These are phyloP conservation scores for Desmophyllum pertusum DNA, from an alignment of 92 coral and sea anemone species.

Conservation along the genomic window DNA sequence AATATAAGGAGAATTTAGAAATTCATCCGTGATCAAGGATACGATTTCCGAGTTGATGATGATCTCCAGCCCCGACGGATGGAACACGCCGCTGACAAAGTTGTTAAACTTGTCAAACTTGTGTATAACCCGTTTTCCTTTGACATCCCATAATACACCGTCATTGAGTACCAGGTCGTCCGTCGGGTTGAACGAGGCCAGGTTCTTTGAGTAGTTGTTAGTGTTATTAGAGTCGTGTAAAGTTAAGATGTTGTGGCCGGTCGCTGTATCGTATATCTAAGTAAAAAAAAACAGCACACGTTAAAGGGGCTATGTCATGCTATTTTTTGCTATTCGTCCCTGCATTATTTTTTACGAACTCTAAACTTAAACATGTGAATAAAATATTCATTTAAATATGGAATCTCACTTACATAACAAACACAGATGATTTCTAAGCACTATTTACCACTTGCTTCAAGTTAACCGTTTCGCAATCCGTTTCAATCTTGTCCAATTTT, in stretches of 20 bases:
- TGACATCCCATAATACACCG: constrained; percentile 98
- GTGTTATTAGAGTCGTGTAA: constrained; percentile 78
- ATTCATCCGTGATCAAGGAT: constrained; percentile 64
- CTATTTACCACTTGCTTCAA: too few relatives aligned
- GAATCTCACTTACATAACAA: too few relatives aligned
- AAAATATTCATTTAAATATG: too few relatives aligned
- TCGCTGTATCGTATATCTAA: constrained; percentile 88
- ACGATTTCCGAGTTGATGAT: constrained; percentile 98
- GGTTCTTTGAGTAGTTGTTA: constrained; percentile 86
- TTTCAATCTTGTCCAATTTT: too few relatives aligned
- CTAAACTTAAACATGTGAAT: too few relatives aligned
- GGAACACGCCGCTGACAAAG: constrained; percentile 95
- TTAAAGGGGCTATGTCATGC: too few relatives aligned
- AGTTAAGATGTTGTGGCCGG: constrained; percentile 73
- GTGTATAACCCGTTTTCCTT: constrained; percentile 86
- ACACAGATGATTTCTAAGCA: too few relatives aligned
- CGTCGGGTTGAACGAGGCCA: constrained; percentile 91
- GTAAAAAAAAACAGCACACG: background rate
- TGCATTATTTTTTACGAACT: too few relatives aligned
- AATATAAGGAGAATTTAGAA: background rate
- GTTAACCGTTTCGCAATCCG: too few relatives aligned
- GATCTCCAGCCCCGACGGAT: constrained; percentile 95
- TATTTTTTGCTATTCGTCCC: too few relatives aligned
- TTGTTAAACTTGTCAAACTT: constrained; percentile 97
- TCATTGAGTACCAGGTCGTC: constrained; percentile 94